Percentiles rank a stretch among this genome's conserved stretches.
These are phyloP conservation scores for Zaprionus camerounensis DNA, from an alignment of 1,140 invertebrate genomes.

Conservation along the genomic window DNA sequence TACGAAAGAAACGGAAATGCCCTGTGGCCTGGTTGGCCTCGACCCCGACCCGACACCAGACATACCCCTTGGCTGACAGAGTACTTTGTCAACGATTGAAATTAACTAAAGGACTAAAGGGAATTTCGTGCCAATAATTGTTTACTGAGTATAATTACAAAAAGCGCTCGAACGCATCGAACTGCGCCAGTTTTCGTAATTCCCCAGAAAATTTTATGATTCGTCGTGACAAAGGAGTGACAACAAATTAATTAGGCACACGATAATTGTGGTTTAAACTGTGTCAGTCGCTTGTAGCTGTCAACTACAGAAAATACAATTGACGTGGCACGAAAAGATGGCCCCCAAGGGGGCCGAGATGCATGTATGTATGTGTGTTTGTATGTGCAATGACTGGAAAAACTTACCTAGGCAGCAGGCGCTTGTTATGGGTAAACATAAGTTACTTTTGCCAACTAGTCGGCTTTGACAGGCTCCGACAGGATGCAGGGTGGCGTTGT, in stretches of 20 bases:
- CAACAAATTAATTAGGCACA: conserved; percentile 51
- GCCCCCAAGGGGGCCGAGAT: not conserved
- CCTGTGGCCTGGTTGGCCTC: not conserved
- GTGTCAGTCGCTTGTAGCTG: conserved; percentile 26
- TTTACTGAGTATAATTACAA: conserved; percentile 3
- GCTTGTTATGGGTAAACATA: conserved; percentile 66
- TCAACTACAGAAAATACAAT: conserved; percentile 26
- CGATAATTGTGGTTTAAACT: conserved; percentile 44
- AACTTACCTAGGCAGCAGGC: conserved; percentile 59
- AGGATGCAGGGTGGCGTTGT: conserved; percentile 9
- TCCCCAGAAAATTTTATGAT: conserved; percentile 35
- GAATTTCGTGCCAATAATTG: conserved; percentile 5
- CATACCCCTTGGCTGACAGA: conserved; percentile 9
- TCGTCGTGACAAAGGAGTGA: conserved; percentile 38
- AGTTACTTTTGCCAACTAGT: conserved; percentile 53
- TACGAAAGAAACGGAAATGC: conserved; percentile 34
- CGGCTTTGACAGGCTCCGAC: not conserved
- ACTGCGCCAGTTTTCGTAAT: conserved; percentile 5
- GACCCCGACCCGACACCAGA: not conserved
- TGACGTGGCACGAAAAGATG: conserved; percentile 4
- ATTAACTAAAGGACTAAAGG: conserved; percentile 10
- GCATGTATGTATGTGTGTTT: not conserved
- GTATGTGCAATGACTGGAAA: conserved; percentile 12
- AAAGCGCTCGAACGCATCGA: not conserved
- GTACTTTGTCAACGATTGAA: conserved; percentile 1